Evolutionary conservation across 2,113 vertebrate species (phyloP), one percentile per base, ranked within the genome.

Genomic region (Elachura formosa): DNA sequence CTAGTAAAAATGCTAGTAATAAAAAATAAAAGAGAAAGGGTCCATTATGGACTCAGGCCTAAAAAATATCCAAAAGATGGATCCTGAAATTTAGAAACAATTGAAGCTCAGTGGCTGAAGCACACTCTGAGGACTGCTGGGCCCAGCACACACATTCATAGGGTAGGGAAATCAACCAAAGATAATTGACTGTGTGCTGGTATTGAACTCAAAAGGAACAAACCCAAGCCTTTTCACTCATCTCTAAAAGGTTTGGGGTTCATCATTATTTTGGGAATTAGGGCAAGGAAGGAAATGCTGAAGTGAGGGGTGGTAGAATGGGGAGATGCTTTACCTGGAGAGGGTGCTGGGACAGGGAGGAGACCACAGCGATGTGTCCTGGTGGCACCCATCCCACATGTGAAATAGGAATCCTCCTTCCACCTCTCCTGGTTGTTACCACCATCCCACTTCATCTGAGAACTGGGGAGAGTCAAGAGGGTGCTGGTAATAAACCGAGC

Each of bases 61-160:
- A 94, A 76, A 94, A 97, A 89, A 87, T 75, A 87, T 49, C 91
- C 77, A 82, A 68, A 78, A 89, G 74, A 89, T 85, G 62, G 81
- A 87, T 78, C 34, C 90, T 41, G 17, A 94, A 87, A 81, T 94
- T 94, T 38, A 68, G 62, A 82, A 94, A 94, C 80, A 84, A 84
- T 79, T 84, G 84, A 79, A 91, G 67, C 58, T 87, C 4, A 10
- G 58, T 10, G 2, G 43, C 3, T 0, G 2, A 93, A 77, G 64
- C 61, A 33, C 1, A 0, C 73, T 68, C 56, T 4, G 4, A 73
- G 61, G 86, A 72, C 38, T 34, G 64, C 41, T 1, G 2, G 54
- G 64, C 66, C 73, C 56, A 56, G 73, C 36, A 25, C 28, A 78
- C 72, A 41, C 12, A 41, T n/a, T 63, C 14, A 14, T 2, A 6